Conservation (phyloP, 2,797 vertebrate species). For the Neosilurus mollespiculum region DNA sequence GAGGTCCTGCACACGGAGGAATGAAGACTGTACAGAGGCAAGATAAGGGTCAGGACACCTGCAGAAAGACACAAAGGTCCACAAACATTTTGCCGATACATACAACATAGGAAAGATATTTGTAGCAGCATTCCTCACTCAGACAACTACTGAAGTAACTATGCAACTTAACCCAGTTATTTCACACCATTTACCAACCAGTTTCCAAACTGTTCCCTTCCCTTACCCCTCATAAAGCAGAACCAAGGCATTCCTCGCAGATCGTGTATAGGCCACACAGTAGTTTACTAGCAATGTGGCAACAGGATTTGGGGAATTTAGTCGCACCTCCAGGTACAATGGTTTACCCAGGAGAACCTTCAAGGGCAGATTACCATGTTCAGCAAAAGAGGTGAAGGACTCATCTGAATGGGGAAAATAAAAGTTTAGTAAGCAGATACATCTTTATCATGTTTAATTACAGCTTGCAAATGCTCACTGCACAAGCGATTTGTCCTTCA, state of each 20-base stretch:
- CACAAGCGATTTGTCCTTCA: background rate
- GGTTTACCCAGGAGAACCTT: conserved; percentile 63
- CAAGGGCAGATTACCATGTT: conserved; percentile 62
- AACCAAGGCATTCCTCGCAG: conserved; percentile 69
- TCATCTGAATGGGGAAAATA: conserved; percentile 55
- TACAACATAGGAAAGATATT: too few relatives aligned
- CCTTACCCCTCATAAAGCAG: conserved; percentile 74
- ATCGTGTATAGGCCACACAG: conserved; percentile 74
- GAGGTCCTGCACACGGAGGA: conserved; percentile 57
- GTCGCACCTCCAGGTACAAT: conserved; percentile 68
- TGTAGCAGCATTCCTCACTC: too few relatives aligned
- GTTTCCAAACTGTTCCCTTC: too few relatives aligned
- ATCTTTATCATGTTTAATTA: background rate
- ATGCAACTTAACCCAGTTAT: too few relatives aligned
- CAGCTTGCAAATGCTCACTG: too few relatives aligned
- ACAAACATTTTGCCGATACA: background rate
- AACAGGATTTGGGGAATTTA: conserved; percentile 56
- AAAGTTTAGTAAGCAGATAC: background rate
- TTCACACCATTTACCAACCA: background rate
- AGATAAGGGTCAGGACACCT: conserved; percentile 69
- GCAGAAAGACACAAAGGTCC: background rate
- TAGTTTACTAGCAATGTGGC: conserved; percentile 72
- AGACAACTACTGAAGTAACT: too few relatives aligned
- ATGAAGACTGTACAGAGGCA: conserved; percentile 51
- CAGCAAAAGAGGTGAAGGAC: conserved; percentile 57